Evolutionary conservation across 2,888 invertebrate species (phyloP).

Genomic region (Coenonympha glycerion): DNA sequence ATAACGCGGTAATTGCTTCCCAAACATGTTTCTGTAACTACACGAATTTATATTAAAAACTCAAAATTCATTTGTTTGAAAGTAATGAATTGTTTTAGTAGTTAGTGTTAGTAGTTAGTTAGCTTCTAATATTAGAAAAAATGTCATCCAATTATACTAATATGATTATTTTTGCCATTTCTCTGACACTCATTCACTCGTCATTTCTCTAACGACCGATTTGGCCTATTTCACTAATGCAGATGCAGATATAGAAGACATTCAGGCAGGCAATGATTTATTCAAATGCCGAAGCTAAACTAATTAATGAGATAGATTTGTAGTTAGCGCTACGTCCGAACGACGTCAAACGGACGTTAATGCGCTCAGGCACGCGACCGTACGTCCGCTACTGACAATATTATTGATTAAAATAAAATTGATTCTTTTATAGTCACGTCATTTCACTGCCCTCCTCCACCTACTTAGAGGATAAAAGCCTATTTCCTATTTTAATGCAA

Average conservation of each 20-base stretch:
- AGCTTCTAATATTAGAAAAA: too few species aligned
- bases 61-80: too few species aligned
- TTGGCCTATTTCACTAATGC: too few species aligned
- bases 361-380: slow-evolving; percentile 52
- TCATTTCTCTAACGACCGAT: too few species aligned
- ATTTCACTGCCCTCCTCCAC: slow-evolving; percentile 9
- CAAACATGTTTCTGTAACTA: too few species aligned
- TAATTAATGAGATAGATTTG: slow-evolving; percentile 21
- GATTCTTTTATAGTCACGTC: slow-evolving; percentile 18
- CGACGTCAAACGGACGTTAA: slow-evolving; percentile 31
- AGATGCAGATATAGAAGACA: not conserved
- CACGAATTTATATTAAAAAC: too few species aligned
- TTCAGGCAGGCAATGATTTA: slow-evolving; percentile 6
- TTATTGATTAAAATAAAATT: slow-evolving; percentile 44
- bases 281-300: slow-evolving; percentile 9
- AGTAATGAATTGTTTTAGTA: too few species aligned
- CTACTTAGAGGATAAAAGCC: slow-evolving; percentile 2
- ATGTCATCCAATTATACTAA: too few species aligned
- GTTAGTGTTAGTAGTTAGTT: too few species aligned
- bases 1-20: too few species aligned
- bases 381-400: slow-evolving; percentile 32
- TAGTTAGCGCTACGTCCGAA: slow-evolving; percentile 21
- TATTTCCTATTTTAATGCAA: not conserved
- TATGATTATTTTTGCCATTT: too few species aligned
- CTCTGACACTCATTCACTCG: too few species aligned